These are phyloP conservation scores for Xestia sexstrigata DNA, from an alignment of 2,888 invertebrate species.

Conservation along the genomic window DNA sequence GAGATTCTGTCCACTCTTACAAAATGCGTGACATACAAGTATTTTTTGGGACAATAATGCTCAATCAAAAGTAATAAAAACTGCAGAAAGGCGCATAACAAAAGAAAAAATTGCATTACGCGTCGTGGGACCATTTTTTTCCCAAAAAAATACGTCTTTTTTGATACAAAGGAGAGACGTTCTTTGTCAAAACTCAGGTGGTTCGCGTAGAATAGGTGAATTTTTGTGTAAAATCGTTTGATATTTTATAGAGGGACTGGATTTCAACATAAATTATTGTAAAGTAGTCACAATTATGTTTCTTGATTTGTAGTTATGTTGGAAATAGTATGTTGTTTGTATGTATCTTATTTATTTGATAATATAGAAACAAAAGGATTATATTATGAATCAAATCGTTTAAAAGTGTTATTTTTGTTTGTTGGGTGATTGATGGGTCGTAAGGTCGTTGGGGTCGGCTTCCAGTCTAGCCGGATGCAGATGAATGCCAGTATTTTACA, in stretches of 20 bases:
- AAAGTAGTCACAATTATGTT: slow-evolving; percentile 42
- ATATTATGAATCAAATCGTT: too few species aligned
- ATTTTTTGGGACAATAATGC: slow-evolving; percentile 70
- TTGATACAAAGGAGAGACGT: slow-evolving; percentile 72
- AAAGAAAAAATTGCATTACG: slow-evolving; percentile 79
- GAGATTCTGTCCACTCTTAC: slow-evolving; percentile 18
- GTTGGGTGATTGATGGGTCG: too few species aligned
- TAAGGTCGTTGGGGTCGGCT: too few species aligned
- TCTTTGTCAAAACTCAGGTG: slow-evolving; percentile 84
- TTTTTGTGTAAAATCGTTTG: slow-evolving; percentile 64
- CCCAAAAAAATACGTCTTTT: slow-evolving; percentile 73
- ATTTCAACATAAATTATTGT: slow-evolving; percentile 54
- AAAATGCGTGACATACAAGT: slow-evolving; percentile 60
- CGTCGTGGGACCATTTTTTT: slow-evolving; percentile 84
- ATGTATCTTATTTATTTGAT: background rate
- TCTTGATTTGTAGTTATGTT: slow-evolving; percentile 29
- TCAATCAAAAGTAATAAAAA: slow-evolving; percentile 79
- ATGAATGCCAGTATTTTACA: too few species aligned
- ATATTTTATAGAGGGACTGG: slow-evolving; percentile 45
- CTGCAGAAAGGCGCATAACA: slow-evolving; percentile 68
- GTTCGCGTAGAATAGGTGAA: slow-evolving; percentile 72
- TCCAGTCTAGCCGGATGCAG: too few species aligned
- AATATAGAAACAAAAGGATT: too few species aligned
- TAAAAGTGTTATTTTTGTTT: too few species aligned
- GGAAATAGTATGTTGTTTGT: background rate